Percentiles rank a stretch among this genome's conserved stretches.
These are phyloP conservation scores for Trissonchulus latispiculum DNA, from an alignment of 2,888 invertebrate genomes.

Conservation along the genomic window DNA sequence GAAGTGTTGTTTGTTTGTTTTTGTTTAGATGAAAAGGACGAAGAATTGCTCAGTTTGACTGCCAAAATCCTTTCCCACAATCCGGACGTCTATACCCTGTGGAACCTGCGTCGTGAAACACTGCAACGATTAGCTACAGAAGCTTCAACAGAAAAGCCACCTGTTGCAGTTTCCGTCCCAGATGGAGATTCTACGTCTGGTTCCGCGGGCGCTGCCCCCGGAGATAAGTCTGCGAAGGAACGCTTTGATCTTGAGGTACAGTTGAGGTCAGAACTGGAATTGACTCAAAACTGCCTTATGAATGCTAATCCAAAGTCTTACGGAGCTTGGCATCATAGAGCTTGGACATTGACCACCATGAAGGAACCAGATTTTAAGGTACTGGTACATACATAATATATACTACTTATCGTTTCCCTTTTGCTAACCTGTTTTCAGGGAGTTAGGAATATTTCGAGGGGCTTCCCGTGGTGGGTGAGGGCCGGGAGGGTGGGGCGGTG, in stretches of 20 bases:
- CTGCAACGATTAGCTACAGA: background rate
- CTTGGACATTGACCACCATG: slow-evolving; percentile 64
- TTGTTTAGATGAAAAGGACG: slow-evolving; percentile 37
- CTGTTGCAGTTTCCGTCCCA: slow-evolving; percentile 1
- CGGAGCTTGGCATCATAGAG: slow-evolving; percentile 87
- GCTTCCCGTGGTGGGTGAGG: too few relatives aligned
- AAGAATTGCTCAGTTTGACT: slow-evolving; percentile 53
- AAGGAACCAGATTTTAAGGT: slow-evolving; percentile 8
- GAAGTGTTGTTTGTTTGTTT: too few relatives aligned
- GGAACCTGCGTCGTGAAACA: slow-evolving; percentile 67
- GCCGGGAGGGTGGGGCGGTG: too few relatives aligned
- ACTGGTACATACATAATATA: too few relatives aligned
- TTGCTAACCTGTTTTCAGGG: too few relatives aligned
- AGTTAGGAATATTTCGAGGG: too few relatives aligned
- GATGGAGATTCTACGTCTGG: too few relatives aligned
- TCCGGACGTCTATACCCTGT: slow-evolving; percentile 85
- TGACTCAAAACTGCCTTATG: slow-evolving; percentile 69
- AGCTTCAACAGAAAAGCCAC: background rate
- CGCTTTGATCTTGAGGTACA: slow-evolving; percentile 24
- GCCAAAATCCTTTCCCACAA: slow-evolving; percentile 67
- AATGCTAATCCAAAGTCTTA: slow-evolving; percentile 89
- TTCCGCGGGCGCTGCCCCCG: background rate
- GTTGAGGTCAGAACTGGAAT: slow-evolving; percentile 46
- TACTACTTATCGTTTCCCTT: too few relatives aligned
- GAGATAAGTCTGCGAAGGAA: slow-evolving; percentile 30